Evolutionary conservation across 2,113 vertebrate genomes (phyloP).

Genomic region (Pseudois nayaur): DNA sequence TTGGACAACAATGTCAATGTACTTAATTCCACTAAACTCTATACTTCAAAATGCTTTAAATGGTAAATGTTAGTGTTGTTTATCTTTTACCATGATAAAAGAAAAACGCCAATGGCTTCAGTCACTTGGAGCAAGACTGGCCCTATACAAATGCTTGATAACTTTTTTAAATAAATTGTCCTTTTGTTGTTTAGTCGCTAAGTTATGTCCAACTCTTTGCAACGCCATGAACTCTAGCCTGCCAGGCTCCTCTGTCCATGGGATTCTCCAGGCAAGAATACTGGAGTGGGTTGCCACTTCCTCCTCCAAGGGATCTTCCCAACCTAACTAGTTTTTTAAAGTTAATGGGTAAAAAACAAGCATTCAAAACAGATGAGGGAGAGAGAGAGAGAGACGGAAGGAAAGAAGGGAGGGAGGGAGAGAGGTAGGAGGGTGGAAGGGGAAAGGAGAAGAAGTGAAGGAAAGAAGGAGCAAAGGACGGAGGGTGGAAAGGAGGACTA

Average conservation of each 20-base stretch:
- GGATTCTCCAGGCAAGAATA: not conserved
- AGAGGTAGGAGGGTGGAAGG: not conserved
- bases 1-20: not conserved
- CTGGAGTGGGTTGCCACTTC: not conserved
- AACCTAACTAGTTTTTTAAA: not conserved
- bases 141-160: not conserved
- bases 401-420: not conserved
- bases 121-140: not conserved
- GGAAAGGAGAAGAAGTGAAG: not conserved
- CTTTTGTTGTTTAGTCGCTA: not conserved
- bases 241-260: not conserved
- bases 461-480: not conserved
- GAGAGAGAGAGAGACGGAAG: no score
- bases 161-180: not conserved
- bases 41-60: not conserved
- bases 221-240: accelerated
- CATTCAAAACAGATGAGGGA: not conserved
- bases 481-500: not conserved
- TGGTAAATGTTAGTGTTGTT: not conserved
- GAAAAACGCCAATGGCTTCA: not conserved
- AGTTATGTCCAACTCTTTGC: not conserved
- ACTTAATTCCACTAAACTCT: not conserved
- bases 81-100: not conserved
- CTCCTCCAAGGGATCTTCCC: not conserved
- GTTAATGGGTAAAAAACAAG: not conserved